Evolutionary conservation across 2,113 vertebrate species (phyloP).

Genomic region (Pterocles burchelli): DNA sequence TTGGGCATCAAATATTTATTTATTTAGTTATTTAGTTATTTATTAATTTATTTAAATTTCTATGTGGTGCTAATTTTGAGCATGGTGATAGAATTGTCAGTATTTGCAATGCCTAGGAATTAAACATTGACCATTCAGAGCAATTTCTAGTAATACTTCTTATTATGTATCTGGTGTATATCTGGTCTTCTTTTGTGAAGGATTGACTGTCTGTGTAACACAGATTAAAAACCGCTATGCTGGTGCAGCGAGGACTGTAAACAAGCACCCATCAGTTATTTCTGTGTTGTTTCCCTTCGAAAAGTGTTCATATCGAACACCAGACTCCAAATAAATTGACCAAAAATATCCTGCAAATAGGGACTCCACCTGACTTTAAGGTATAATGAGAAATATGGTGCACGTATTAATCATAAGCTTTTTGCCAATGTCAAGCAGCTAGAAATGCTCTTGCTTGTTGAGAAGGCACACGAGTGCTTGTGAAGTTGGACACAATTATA

Average conservation of each 20-base stretch:
- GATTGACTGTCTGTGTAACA: not conserved
- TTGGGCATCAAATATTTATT: not conserved
- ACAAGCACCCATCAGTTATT: not conserved
- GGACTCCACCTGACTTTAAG: not conserved
- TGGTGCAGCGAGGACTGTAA: not conserved
- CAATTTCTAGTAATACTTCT: not conserved
- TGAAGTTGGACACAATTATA: not conserved
- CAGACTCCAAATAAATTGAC: not conserved
- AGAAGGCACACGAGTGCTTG: fast-evolving
- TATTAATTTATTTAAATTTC: not conserved
- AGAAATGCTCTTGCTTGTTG: not conserved
- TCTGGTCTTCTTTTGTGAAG: not conserved
- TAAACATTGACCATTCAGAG: not conserved
- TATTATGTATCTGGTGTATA: fast-evolving
- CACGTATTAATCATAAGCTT: not conserved
- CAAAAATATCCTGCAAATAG: not conserved
- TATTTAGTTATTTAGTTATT: too few relatives aligned
- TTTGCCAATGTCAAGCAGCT: not conserved
- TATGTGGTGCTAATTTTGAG: not conserved
- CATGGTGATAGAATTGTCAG: not conserved
- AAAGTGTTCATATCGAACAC: not conserved
- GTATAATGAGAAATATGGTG: not conserved
- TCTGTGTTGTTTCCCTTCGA: not conserved
- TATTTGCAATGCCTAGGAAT: not conserved
- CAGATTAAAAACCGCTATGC: not conserved